phyloP scores from a whole-genome alignment of 2,797 vertebrate species.

The Natrix natrix region DNA sequence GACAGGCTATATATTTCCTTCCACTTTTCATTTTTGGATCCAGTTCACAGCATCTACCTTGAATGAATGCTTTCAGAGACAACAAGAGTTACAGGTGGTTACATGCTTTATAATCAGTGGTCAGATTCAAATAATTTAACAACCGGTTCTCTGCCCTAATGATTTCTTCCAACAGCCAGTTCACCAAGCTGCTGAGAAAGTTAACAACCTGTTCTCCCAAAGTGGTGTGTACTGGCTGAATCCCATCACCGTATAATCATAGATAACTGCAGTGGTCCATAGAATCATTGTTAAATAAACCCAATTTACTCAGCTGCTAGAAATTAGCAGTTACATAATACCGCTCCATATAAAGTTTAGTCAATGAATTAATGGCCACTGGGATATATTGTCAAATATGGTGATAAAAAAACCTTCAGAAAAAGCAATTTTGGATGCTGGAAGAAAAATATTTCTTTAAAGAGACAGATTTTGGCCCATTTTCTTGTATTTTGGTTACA shows the following conservation, averaged over 20 bases:
- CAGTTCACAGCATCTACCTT: not conserved
- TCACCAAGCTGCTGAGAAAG: too few relatives aligned
- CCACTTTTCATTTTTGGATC: not conserved
- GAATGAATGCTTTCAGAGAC: not conserved
- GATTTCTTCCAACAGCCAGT: too few relatives aligned
- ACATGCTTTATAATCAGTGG: not conserved
- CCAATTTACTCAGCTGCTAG: not conserved
- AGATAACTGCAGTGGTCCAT: not conserved
- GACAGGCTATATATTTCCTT: not conserved
- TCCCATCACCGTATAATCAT: not conserved
- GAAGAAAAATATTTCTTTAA: slow-evolving; percentile 31
- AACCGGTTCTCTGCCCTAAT: too few relatives aligned
- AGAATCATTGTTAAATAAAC: slow-evolving; percentile 20
- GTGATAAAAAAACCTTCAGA: not conserved
- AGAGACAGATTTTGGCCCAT: slow-evolving; percentile 35
- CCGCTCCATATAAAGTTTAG: not conserved
- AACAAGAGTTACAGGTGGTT: not conserved
- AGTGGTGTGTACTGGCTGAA: too few relatives aligned
- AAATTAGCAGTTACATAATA: slow-evolving; percentile 2
- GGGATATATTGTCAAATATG: slow-evolving; percentile 2
- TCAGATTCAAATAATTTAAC: too few relatives aligned
- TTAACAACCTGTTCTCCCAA: too few relatives aligned
- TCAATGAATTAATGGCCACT: not conserved
- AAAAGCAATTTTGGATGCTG: slow-evolving; percentile 29
- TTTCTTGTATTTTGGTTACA: slow-evolving; percentile 38